These are phyloP conservation scores for Erebia ligea DNA, from an alignment of 2,888 invertebrate genomes.

Conservation along the genomic window DNA sequence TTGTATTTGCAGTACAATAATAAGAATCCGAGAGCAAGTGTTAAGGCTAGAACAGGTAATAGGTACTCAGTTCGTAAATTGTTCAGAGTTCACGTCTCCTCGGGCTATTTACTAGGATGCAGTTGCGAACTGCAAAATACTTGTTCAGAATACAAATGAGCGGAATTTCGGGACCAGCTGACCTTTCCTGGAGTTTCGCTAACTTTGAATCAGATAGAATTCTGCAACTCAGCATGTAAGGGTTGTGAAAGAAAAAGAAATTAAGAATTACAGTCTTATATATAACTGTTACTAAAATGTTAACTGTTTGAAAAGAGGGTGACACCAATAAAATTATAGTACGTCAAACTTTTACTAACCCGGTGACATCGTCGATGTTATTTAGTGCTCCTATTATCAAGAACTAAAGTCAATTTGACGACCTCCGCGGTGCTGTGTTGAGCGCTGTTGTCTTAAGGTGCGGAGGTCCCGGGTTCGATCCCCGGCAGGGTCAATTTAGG, in stretches of 20 bases:
- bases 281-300: no score
- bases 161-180: conserved; percentile 18
- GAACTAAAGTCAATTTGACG: no score
- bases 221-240: background rate
- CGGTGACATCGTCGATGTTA: no score
- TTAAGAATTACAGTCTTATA: background rate
- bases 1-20: background rate
- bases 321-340: no score
- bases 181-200: conserved; percentile 15
- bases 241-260: background rate
- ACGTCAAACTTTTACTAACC: no score
- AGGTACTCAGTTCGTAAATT: conserved; percentile 6
- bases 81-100: conserved; percentile 13
- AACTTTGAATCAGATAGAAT: conserved; percentile 18
- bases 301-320: no score
- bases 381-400: no score
- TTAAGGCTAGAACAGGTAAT: background rate
- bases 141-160: conserved; percentile 24
- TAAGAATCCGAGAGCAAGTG: conserved; percentile 6
- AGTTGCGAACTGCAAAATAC: conserved; percentile 24
- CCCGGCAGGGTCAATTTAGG: no score
- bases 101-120: conserved; percentile 24
- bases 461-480: no score
- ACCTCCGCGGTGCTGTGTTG: no score
- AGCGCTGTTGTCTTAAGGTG: no score